These are phyloP conservation scores for Malurus cyaneus DNA, from an alignment of 2,113 vertebrate species.

Conservation along the genomic window DNA sequence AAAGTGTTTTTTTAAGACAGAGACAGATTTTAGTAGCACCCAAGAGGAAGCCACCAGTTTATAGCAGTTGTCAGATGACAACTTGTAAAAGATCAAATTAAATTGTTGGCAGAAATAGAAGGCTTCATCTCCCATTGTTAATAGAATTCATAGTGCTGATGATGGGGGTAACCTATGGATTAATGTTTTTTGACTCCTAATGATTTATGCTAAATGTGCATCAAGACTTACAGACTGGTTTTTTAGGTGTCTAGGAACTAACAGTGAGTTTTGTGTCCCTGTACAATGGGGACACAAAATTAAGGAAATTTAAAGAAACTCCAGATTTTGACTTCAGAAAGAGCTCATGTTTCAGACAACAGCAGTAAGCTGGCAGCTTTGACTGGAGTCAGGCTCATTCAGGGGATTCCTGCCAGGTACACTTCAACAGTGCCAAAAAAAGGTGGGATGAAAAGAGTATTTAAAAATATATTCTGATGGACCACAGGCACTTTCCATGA, in stretches of 20 bases:
- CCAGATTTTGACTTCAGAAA: not conserved
- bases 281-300: too few species aligned
- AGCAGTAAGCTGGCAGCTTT: not conserved
- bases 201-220: not conserved
- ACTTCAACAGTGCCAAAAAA: not conserved
- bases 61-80: not conserved
- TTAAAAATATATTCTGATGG: not conserved
- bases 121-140: not conserved
- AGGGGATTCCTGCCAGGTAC: not conserved
- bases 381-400: not conserved
- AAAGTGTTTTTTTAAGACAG: not conserved
- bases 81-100: not conserved
- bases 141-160: fast-evolving
- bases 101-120: not conserved
- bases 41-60: not conserved
- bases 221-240: not conserved
- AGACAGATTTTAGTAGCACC: not conserved
- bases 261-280: not conserved
- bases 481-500: not conserved
- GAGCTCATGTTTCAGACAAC: not conserved
- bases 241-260: not conserved
- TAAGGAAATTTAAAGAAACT: not conserved
- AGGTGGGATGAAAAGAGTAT: not conserved
- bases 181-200: not conserved
- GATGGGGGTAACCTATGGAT: not conserved